These are phyloP conservation scores for Sinocyclocheilus maitianheensis DNA, from an alignment of 2,113 vertebrate species.

Conservation along the genomic window DNA sequence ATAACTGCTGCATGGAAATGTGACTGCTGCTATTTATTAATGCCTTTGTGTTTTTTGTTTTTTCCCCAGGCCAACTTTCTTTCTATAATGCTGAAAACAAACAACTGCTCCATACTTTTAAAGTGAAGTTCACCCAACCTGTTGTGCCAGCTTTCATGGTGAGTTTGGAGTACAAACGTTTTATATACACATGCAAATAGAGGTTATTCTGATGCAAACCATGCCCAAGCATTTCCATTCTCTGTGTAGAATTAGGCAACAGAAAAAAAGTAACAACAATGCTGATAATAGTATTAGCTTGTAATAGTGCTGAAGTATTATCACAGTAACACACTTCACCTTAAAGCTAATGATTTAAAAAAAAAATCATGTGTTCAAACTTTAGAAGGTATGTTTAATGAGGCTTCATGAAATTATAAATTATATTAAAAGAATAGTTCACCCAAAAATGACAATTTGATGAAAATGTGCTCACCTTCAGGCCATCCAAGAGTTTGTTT, in stretches of 20 bases:
- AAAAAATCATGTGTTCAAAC: no score
- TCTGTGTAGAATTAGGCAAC: background rate
- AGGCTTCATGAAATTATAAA: no score
- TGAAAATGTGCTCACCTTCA: no score
- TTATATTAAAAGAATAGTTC: no score
- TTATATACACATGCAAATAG: background rate
- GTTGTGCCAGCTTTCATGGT: conserved; percentile 92
- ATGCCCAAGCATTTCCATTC: background rate
- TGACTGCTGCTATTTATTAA: background rate
- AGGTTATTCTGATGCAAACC: background rate
- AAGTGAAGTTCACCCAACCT: conserved; percentile 88
- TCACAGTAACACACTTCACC: background rate
- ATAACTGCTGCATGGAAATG: background rate
- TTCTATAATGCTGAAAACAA: conserved; percentile 88
- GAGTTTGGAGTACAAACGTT: conserved; percentile 62
- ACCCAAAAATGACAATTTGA: no score
- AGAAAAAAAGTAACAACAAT: background rate
- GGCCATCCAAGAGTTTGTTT: no score
- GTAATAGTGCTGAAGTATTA: background rate
- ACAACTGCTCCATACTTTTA: conserved; percentile 87
- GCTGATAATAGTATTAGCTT: background rate
- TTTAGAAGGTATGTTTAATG: no score
- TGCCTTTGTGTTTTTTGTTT: background rate
- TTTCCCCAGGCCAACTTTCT: conserved; percentile 82
- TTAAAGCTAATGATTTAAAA: background rate